phyloP scores from a whole-genome alignment of 2,888 invertebrate genomes.

The Tachina lurida region DNA sequence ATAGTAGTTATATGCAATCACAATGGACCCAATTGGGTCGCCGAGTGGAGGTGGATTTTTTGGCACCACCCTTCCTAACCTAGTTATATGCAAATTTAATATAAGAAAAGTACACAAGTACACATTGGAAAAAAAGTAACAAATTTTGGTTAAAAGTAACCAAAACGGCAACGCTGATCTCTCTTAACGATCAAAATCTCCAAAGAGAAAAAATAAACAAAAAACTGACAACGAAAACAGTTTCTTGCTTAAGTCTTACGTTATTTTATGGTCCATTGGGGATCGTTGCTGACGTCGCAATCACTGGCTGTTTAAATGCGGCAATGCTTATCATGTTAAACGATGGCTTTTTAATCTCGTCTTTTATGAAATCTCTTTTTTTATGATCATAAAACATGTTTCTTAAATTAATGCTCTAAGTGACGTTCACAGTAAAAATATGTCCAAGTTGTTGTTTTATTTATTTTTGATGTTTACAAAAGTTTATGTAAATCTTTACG shows the following conservation, averaged over 20 bases:
- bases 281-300: background rate
- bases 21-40: no score
- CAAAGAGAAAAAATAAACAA: background rate
- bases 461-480: background rate
- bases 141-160: no score
- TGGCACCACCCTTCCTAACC: no score
- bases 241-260: constrained; percentile 51
- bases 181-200: no score
- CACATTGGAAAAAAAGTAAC: no score
- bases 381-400: constrained; percentile 38
- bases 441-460: constrained; percentile 23
- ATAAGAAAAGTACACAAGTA: no score
- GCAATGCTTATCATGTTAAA: constrained; percentile 37
- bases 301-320: background rate
- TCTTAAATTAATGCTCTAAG: constrained; percentile 64
- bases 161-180: no score
- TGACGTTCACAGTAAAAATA: constrained; percentile 54
- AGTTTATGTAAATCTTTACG: constrained; percentile 22
- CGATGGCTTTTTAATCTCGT: constrained; percentile 33
- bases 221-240: background rate
- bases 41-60: no score
- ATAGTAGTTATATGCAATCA: no score
- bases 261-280: constrained; percentile 25
- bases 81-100: no score
- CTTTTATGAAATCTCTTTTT: background rate